Evolutionary conservation across 2,113 vertebrate genomes (phyloP).

Genomic region (Neolamprologus kungweensis): DNA sequence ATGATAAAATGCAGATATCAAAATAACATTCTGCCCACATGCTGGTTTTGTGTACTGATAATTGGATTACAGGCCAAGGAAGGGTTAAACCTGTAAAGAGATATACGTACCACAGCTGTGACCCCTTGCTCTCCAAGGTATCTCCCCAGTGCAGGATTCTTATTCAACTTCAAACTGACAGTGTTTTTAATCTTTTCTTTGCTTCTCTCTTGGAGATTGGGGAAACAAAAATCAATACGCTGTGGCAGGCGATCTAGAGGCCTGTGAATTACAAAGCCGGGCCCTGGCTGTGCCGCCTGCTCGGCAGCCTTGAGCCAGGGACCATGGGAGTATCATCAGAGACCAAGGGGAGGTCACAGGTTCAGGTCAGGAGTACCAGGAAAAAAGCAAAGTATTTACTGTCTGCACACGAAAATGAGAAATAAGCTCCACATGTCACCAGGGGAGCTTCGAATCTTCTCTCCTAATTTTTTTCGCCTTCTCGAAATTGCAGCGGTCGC

Average conservation of each 20-base stretch:
- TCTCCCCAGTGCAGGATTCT: slow-evolving; percentile 87
- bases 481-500: neutral
- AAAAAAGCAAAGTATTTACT: slow-evolving; percentile 72
- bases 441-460: slow-evolving; percentile 16
- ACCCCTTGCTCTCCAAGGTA: slow-evolving; percentile 58
- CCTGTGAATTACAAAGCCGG: slow-evolving; percentile 76
- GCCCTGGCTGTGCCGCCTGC: slow-evolving; percentile 20
- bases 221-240: slow-evolving; percentile 96
- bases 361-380: slow-evolving; percentile 57
- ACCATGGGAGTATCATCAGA: slow-evolving; percentile 61
- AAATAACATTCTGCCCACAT: neutral
- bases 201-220: slow-evolving; percentile 96
- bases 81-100: slow-evolving; percentile 62
- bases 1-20: neutral
- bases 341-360: slow-evolving; percentile 61
- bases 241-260: slow-evolving; percentile 96
- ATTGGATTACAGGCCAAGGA: slow-evolving; percentile 10
- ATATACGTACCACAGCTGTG: slow-evolving; percentile 47
- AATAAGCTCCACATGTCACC: slow-evolving; percentile 50
- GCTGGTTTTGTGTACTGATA: neutral
- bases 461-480: neutral
- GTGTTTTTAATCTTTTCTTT: slow-evolving; percentile 99
- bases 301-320: slow-evolving; percentile 67
- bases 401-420: slow-evolving; percentile 62
- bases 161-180: slow-evolving; percentile 99